These are phyloP conservation scores for Penaeus chinensis DNA, from an alignment of 1,140 invertebrate species.

Conservation along the genomic window DNA sequence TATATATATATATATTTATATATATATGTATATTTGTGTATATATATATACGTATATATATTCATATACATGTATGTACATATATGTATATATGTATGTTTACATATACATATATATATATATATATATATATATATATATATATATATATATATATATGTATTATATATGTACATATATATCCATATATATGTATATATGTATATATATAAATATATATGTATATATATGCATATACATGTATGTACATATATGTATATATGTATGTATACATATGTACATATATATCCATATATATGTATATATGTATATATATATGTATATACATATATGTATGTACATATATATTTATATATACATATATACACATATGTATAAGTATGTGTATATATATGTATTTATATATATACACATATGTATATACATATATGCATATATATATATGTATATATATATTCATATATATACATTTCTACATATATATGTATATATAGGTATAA, in stretches of 20 bases:
- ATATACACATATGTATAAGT: neutral
- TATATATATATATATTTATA: constrained; percentile 4
- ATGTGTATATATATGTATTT: neutral
- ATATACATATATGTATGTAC: constrained; percentile 8
- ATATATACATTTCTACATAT: neutral
- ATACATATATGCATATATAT: constrained; percentile 18
- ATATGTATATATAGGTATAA: neutral
- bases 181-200: no score
- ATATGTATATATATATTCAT: neutral
- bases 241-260: neutral
- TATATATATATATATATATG: no score
- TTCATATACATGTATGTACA: neutral
- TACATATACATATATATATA: neutral
- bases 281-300: neutral
- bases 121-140: no score
- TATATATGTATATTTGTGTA: no score
- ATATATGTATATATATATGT: neutral
- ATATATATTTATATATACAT: neutral
- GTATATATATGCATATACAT: no score
- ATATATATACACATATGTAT: neutral
- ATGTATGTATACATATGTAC: neutral
- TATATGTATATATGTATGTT: no score
- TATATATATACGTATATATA: no score
- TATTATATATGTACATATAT: no score
- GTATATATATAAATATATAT: no score